phyloP scores from a whole-genome alignment of 2,113 vertebrate species.

The Sciurus niger region DNA sequence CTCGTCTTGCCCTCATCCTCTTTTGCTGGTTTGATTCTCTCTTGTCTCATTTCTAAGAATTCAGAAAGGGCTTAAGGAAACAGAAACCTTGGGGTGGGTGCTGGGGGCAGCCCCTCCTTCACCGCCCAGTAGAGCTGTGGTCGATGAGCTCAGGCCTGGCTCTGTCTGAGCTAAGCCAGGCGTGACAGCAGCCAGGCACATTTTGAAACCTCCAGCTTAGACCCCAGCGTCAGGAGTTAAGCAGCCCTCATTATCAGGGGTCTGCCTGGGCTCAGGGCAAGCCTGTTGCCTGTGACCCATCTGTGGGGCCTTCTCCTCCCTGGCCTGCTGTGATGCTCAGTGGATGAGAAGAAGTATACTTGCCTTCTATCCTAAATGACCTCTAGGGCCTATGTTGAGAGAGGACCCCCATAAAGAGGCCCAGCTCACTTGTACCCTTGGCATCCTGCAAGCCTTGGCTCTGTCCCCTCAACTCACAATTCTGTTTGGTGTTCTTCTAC shows the following conservation, averaged over 20 bases:
- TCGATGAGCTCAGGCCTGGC: background rate
- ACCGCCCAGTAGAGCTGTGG: background rate
- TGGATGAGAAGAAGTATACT: background rate
- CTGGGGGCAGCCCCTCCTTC: background rate
- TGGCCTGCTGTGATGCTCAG: background rate
- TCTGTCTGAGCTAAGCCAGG: background rate
- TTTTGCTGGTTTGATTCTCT: background rate
- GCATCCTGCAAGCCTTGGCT: no score
- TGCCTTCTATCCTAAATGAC: background rate
- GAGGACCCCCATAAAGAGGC: background rate
- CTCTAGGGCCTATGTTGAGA: background rate
- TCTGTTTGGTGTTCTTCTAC: background rate
- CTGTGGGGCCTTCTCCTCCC: background rate
- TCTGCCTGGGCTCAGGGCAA: background rate
- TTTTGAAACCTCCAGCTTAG: background rate
- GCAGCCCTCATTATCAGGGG: fast-evolving
- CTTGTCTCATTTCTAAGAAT: background rate
- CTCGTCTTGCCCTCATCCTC: background rate
- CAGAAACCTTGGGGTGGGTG: background rate
- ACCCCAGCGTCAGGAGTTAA: background rate
- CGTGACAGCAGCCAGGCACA: background rate
- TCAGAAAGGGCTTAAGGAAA: background rate
- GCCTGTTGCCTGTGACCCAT: background rate
- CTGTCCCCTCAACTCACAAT: background rate
- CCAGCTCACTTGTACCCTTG: background rate